Evolutionary conservation across 2,113 vertebrate genomes (phyloP).

Genomic region (Parus major): DNA sequence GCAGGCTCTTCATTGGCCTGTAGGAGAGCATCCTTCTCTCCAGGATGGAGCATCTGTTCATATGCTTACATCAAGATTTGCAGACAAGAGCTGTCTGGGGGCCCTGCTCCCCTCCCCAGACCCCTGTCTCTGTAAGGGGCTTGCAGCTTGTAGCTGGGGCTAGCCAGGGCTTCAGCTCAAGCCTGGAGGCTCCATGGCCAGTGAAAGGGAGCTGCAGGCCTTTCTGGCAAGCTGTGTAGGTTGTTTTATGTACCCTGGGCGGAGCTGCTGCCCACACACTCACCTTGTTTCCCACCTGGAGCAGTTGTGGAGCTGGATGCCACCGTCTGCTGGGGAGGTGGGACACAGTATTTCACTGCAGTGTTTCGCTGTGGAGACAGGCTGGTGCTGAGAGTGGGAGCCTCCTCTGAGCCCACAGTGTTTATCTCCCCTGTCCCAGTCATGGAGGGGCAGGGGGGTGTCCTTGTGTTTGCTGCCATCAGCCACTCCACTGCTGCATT

Average conservation of each 20-base stretch:
- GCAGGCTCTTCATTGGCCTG: not conserved
- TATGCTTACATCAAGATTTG: not conserved
- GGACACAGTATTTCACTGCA: conserved; percentile 9
- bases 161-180: not conserved
- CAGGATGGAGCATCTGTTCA: not conserved
- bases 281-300: not conserved
- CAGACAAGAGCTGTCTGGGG: not conserved
- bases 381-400: not conserved
- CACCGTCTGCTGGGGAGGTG: not conserved
- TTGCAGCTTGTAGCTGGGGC: not conserved
- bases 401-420: not conserved
- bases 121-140: not conserved
- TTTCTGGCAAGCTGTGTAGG: not conserved
- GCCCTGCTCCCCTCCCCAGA: not conserved
- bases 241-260: not conserved
- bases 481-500: not conserved
- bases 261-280: not conserved
- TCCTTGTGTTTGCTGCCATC: not conserved
- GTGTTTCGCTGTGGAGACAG: not conserved
- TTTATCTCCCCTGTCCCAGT: not conserved
- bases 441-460: fast-evolving
- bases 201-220: conserved; percentile 23
- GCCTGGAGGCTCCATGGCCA: conserved; percentile 17
- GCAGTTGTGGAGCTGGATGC: not conserved
- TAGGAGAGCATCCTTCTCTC: not conserved